Conservation (phyloP, 2,113 vertebrate species). For the Psittacula cyanocephala region DNA sequence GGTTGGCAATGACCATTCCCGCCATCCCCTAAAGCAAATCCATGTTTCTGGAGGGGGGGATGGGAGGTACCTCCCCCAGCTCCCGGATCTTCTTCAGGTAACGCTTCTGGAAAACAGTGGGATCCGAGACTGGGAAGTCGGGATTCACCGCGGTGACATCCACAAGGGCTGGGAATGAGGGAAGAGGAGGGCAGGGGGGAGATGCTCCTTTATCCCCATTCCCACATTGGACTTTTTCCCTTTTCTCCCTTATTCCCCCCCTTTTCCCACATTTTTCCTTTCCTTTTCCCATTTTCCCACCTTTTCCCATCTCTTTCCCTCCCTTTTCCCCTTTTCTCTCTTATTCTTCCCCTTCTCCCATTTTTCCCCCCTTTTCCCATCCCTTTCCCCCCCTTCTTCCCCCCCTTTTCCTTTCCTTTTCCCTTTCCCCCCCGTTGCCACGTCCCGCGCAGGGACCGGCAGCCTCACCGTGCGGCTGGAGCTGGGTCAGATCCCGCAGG, state of each 20-base stretch:
- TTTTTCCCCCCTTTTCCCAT: too few species aligned
- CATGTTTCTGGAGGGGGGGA: too few species aligned
- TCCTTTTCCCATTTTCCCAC: too few species aligned
- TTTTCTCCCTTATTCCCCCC: rapidly evolving
- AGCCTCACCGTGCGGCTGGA: constrained; percentile 80
- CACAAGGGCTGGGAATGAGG: constrained; percentile 71
- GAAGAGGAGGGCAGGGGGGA: not conserved
- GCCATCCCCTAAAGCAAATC: not conserved
- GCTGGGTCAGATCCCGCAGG: constrained; percentile 84
- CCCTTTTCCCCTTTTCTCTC: not conserved
- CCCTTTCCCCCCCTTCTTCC: too few species aligned
- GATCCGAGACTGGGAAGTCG: constrained; percentile 67
- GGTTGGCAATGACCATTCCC: not conserved
- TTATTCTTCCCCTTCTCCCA: too few species aligned
- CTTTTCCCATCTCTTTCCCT: too few species aligned
- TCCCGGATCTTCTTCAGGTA: constrained; percentile 88
- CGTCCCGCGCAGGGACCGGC: not conserved
- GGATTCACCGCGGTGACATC: constrained; percentile 77
- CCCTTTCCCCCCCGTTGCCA: too few species aligned
- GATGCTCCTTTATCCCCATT: not conserved
- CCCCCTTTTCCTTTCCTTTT: too few species aligned
- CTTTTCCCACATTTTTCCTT: not conserved
- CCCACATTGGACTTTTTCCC: not conserved
- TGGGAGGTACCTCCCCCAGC: constrained; percentile 81
- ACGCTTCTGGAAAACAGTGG: constrained; percentile 87